phyloP scores from a whole-genome alignment of 2,888 invertebrate species.

The Poecilus cupreus region DNA sequence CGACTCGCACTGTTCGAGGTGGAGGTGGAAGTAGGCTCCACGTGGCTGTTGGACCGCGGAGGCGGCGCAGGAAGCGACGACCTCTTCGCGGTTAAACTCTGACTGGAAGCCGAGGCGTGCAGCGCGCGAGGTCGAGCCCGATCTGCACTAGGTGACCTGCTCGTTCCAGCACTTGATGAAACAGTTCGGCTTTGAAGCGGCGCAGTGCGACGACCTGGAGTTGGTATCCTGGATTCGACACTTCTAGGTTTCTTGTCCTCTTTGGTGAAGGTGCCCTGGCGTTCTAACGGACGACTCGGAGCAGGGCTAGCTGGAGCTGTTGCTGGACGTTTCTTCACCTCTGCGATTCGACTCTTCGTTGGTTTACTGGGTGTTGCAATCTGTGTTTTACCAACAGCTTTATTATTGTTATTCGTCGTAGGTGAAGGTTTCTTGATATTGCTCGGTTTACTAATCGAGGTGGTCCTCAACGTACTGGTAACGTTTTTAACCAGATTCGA shows the following conservation, averaged over 20 bases:
- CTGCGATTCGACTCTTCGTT: slow-evolving; percentile 62
- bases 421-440: slow-evolving; percentile 34
- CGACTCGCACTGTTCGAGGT: slow-evolving; percentile 66
- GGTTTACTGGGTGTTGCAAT: slow-evolving; percentile 59
- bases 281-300: slow-evolving; percentile 73
- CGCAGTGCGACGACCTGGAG: neutral
- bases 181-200: slow-evolving; percentile 32
- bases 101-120: slow-evolving; percentile 75
- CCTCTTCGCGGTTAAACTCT: slow-evolving; percentile 70
- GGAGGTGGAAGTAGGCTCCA: slow-evolving; percentile 75
- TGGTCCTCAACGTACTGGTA: slow-evolving; percentile 64
- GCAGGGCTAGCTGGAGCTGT: slow-evolving; percentile 35
- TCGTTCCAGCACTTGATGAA: slow-evolving; percentile 58
- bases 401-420: slow-evolving; percentile 25
- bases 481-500: slow-evolving; percentile 70
- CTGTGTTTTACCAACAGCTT: slow-evolving; percentile 59
- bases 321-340: slow-evolving; percentile 26
- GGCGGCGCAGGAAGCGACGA: slow-evolving; percentile 65
- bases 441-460: slow-evolving; percentile 30
- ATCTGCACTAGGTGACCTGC: slow-evolving; percentile 71
- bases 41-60: slow-evolving; percentile 77
- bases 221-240: slow-evolving; percentile 61
- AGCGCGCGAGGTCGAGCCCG: slow-evolving; percentile 69
- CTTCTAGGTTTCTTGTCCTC: slow-evolving; percentile 77
- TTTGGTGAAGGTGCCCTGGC: slow-evolving; percentile 95